phyloP scores from a whole-genome alignment of 2,113 vertebrate species.

The Microtus montanus region DNA sequence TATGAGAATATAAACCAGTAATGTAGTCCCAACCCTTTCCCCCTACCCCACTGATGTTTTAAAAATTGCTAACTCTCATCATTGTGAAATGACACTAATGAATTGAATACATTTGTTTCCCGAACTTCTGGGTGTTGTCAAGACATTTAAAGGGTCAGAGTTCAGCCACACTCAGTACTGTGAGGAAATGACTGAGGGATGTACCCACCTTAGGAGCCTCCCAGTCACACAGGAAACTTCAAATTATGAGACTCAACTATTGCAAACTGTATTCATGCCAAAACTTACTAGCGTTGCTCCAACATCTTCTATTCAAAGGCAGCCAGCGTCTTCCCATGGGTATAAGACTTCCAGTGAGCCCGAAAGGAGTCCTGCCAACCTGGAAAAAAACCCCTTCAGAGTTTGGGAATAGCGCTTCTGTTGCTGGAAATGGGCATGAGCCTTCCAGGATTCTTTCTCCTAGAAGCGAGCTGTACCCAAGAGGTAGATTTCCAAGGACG shows the following conservation, averaged over 20 bases:
- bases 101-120: slow-evolving; percentile 42
- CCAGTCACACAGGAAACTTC: slow-evolving; percentile 56
- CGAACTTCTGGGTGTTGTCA: background rate
- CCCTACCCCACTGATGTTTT: background rate
- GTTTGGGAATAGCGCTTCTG: background rate
- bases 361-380: slow-evolving; percentile 16
- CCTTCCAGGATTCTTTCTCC: background rate
- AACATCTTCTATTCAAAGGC: slow-evolving; percentile 53
- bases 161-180: background rate
- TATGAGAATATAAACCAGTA: slow-evolving; percentile 15
- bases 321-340: slow-evolving; percentile 54
- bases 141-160: slow-evolving; percentile 59
- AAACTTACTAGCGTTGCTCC: slow-evolving; percentile 46
- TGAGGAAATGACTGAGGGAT: slow-evolving; percentile 29
- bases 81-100: slow-evolving; percentile 53
- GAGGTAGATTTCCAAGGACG: background rate
- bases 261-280: slow-evolving; percentile 32
- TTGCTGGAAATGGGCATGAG: slow-evolving; percentile 22
- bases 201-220: slow-evolving; percentile 38
- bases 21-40: background rate
- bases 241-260: slow-evolving; percentile 64
- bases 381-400: slow-evolving; percentile 14
- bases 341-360: slow-evolving; percentile 31
- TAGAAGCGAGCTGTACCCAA: background rate
- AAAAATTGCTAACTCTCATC: slow-evolving; percentile 37